Conservation (phyloP, 2,113 vertebrate species). For the Tragelaphus buxtoni region DNA sequence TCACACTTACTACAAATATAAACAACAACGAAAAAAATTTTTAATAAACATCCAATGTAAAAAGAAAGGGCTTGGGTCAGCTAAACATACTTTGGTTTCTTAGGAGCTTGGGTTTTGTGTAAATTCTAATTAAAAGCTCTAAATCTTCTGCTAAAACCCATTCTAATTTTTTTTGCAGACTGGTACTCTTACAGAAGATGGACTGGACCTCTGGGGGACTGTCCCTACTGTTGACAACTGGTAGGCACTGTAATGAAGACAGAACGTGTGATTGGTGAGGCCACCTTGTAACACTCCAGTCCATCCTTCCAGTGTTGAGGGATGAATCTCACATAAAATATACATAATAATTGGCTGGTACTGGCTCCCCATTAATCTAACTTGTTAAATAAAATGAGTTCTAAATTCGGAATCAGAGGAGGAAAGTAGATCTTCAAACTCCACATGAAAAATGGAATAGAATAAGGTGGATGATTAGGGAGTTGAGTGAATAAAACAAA, state of each 20-base stretch:
- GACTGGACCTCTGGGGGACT: slow-evolving; percentile 79
- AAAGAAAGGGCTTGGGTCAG: background rate
- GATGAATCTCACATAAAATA: background rate
- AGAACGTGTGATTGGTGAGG: background rate
- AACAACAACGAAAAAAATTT: background rate
- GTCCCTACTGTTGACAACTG: slow-evolving; percentile 63
- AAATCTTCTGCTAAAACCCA: background rate
- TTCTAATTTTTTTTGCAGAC: slow-evolving; percentile 70
- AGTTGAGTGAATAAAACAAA: background rate
- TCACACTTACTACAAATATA: background rate
- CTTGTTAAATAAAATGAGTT: slow-evolving; percentile 12
- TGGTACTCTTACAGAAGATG: slow-evolving; percentile 81
- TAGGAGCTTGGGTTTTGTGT: background rate
- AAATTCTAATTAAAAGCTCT: background rate
- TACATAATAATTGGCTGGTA: background rate
- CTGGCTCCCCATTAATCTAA: background rate
- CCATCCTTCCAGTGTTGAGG: background rate
- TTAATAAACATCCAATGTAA: background rate
- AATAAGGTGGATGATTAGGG: background rate
- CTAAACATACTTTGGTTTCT: background rate
- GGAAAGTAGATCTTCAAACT: background rate
- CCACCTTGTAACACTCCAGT: background rate
- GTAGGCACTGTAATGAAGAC: slow-evolving; percentile 55
- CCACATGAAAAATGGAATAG: background rate
- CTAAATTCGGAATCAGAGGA: background rate